These are phyloP conservation scores for Aphrocallistes beatrix DNA, from an alignment of 37 sponge, comb jelly and placozoan species.

Conservation along the genomic window DNA sequence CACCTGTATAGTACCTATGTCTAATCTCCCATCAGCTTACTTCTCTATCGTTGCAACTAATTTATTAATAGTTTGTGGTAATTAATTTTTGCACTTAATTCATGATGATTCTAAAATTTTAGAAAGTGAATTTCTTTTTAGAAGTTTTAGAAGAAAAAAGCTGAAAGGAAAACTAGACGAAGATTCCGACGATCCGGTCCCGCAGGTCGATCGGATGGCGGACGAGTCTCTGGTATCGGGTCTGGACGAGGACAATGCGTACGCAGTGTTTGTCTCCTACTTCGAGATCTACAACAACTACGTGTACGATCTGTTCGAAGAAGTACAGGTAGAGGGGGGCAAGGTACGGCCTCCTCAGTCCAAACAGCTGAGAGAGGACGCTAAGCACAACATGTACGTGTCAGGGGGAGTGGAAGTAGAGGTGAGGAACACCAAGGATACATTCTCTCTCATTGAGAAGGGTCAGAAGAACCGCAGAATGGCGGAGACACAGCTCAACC, in stretches of 20 bases:
- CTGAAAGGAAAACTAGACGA: background rate
- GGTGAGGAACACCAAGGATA: constrained; percentile 91
- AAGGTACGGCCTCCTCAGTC: constrained; percentile 49
- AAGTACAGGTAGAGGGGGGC: constrained; percentile 23
- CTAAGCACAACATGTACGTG: constrained; percentile 74
- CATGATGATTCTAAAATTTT: too few relatives aligned
- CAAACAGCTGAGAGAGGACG: constrained; percentile 61
- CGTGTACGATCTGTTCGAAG: constrained; percentile 87
- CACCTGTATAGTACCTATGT: too few relatives aligned
- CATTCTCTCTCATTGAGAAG: constrained; percentile 66
- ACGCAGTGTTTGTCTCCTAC: constrained; percentile 86
- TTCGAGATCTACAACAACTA: constrained; percentile 97
- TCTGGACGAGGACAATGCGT: constrained; percentile 78
- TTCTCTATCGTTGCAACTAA: too few relatives aligned
- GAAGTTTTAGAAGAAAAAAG: background rate
- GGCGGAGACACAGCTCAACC: constrained; percentile 79
- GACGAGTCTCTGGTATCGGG: constrained; percentile 18
- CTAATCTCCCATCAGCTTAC: too few relatives aligned
- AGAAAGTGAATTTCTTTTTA: too few relatives aligned
- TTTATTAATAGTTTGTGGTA: too few relatives aligned
- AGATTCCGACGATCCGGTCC: background rate
- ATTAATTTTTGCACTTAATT: too few relatives aligned
- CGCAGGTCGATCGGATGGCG: background rate
- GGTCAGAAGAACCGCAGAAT: constrained; percentile 79
- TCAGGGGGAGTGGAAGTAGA: constrained; percentile 77